Evolutionary conservation across 2,113 vertebrate species (phyloP).

Genomic region (Dromaius novaehollandiae): DNA sequence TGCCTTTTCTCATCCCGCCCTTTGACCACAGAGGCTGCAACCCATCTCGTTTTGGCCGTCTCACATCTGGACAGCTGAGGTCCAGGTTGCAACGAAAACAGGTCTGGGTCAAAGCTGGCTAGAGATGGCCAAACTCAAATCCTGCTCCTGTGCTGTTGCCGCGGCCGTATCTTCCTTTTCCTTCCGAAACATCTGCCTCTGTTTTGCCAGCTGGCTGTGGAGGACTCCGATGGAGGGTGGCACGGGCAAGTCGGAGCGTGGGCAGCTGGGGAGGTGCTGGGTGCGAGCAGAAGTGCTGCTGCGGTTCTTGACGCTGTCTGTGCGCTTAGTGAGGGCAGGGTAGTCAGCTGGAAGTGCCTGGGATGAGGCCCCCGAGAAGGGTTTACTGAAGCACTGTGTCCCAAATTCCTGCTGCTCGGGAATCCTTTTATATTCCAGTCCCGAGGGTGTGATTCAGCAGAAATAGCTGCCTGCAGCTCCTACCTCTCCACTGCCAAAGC

Average conservation of each 20-base stretch:
- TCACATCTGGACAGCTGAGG: too few relatives aligned
- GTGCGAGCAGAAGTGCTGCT: too few relatives aligned
- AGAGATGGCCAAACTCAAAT: neutral
- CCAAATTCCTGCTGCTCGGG: constrained; percentile 37
- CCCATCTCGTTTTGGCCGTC: neutral
- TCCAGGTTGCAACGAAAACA: neutral
- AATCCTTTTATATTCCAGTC: neutral
- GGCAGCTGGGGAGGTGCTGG: too few relatives aligned
- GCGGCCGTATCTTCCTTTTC: neutral
- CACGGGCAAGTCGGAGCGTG: too few relatives aligned
- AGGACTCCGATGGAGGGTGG: too few relatives aligned
- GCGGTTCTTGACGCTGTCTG: too few relatives aligned
- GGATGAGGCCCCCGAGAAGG: neutral
- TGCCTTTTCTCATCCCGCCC: neutral
- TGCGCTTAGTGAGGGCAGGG: neutral
- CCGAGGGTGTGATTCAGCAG: neutral
- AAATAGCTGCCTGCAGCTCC: neutral
- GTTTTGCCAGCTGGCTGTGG: too few relatives aligned
- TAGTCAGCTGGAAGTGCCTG: neutral
- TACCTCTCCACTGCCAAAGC: neutral
- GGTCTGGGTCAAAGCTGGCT: neutral
- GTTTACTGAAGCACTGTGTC: neutral
- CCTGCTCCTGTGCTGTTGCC: neutral
- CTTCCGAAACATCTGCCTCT: too few relatives aligned
- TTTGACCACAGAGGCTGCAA: neutral